A percentile compares a stretch with the other conserved stretches of the same genome.
phyloP scores from a whole-genome alignment of 1,140 invertebrate species.

The Papilio aristodemus region DNA sequence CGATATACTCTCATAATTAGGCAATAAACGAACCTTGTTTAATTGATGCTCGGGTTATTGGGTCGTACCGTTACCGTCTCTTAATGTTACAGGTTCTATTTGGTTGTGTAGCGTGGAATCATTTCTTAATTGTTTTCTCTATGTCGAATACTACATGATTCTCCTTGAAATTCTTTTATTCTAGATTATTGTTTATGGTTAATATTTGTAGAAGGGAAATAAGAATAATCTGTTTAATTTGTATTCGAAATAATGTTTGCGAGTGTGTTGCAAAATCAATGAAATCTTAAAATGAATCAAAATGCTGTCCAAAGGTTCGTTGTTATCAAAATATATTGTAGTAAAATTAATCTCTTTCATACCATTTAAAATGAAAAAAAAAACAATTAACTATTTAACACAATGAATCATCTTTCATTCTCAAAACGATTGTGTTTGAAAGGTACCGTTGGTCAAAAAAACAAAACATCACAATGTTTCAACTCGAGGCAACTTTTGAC shows the following conservation, averaged over 20 bases:
- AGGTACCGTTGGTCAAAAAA: slow-evolving; percentile 22
- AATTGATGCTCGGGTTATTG: background rate
- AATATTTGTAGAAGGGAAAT: no score
- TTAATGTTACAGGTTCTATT: background rate
- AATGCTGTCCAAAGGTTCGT: background rate
- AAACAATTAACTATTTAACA: slow-evolving; percentile 4
- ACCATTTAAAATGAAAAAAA: background rate
- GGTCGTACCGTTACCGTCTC: background rate
- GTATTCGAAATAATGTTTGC: no score
- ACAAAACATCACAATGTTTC: slow-evolving; percentile 6
- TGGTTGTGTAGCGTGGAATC: no score
- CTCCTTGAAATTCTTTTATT: no score
- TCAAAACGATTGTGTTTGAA: background rate
- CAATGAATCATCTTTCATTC: background rate
- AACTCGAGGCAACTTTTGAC: slow-evolving; percentile 25
- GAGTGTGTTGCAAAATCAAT: no score
- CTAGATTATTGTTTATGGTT: no score
- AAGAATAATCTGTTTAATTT: no score
- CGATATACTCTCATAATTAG: slow-evolving; percentile 11
- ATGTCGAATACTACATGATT: background rate
- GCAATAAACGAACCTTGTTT: background rate
- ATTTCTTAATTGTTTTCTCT: background rate
- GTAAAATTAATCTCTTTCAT: background rate
- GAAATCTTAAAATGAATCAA: background rate
- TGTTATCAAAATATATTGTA: background rate